Percentiles rank a stretch among this genome's conserved stretches.
phyloP scores from a whole-genome alignment of 2,797 vertebrate genomes.

The Rhinatrema bivittatum region DNA sequence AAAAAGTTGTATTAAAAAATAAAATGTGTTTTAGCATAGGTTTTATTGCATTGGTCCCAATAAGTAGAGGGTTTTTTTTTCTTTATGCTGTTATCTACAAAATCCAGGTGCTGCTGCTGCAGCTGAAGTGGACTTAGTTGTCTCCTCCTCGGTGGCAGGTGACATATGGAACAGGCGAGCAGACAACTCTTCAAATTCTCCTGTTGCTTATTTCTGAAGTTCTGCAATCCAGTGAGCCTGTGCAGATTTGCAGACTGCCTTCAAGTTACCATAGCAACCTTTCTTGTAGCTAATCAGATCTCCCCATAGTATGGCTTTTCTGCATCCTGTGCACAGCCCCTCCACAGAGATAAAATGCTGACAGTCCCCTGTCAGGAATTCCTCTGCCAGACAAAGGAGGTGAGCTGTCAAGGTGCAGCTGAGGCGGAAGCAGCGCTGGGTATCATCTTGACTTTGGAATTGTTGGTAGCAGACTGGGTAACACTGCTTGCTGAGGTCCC shows the following conservation, averaged over 20 bases:
- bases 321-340: constrained; percentile 67
- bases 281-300: constrained; percentile 64
- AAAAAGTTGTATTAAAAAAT: too few species aligned
- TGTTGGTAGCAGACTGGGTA: not conserved
- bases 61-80: too few species aligned
- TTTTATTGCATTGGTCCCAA: too few species aligned
- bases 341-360: constrained; percentile 73
- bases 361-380: constrained; percentile 62
- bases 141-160: too few species aligned
- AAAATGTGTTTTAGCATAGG: too few species aligned
- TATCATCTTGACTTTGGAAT: constrained; percentile 24
- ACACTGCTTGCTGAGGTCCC: not conserved
- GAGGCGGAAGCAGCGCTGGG: constrained; percentile 64
- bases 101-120: too few species aligned
- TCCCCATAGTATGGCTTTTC: constrained; percentile 62
- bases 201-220: too few species aligned
- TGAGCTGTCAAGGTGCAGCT: constrained; percentile 65
- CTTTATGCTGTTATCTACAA: too few species aligned
- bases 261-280: constrained; percentile 57
- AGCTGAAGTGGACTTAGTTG: too few species aligned
- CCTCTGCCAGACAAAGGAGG: constrained; percentile 66
- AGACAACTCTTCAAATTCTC: too few species aligned
- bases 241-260: constrained; percentile 38
- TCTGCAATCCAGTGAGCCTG: constrained; percentile 40
- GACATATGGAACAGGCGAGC: not conserved